Evolutionary conservation across 2,888 invertebrate genomes (phyloP).

Genomic region (Phaonia tiefii): DNA sequence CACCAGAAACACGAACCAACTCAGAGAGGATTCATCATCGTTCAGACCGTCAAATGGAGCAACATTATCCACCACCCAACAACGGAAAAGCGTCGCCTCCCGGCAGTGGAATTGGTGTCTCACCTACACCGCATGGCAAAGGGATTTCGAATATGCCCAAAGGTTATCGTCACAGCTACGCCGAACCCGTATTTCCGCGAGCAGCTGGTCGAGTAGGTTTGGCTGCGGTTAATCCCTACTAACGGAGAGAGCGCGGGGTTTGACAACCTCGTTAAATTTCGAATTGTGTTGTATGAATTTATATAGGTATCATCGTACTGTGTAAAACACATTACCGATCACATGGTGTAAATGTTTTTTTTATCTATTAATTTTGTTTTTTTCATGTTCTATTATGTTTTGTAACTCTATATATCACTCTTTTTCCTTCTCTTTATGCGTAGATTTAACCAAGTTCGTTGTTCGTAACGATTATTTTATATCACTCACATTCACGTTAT

Average conservation of each 20-base stretch:
- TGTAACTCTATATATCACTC: background rate
- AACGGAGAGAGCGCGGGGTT: constrained; percentile 33
- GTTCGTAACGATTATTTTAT: background rate
- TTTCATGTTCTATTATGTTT: background rate
- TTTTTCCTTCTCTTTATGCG: constrained; percentile 1
- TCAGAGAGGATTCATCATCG: constrained; percentile 52
- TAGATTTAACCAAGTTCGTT: background rate
- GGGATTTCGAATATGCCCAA: constrained; percentile 78
- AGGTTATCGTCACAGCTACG: constrained; percentile 80
- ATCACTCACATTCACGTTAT: background rate
- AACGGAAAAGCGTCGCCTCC: constrained; percentile 71
- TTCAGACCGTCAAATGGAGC: constrained; percentile 66
- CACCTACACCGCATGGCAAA: constrained; percentile 72
- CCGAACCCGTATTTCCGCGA: constrained; percentile 79
- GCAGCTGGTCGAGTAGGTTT: constrained; percentile 79
- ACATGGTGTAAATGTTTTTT: constrained; percentile 22
- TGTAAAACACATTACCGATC: constrained; percentile 26
- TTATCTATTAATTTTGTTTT: background rate
- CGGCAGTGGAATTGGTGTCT: constrained; percentile 61
- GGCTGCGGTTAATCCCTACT: constrained; percentile 80
- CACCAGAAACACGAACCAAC: constrained; percentile 64
- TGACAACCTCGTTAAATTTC: too few relatives aligned
- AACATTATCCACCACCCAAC: constrained; percentile 71
- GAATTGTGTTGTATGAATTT: constrained; percentile 33
- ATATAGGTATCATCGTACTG: background rate